Base-by-base conservation (phyloP, 2,888 invertebrate species). In the Mesorhabditis belari region DNA sequence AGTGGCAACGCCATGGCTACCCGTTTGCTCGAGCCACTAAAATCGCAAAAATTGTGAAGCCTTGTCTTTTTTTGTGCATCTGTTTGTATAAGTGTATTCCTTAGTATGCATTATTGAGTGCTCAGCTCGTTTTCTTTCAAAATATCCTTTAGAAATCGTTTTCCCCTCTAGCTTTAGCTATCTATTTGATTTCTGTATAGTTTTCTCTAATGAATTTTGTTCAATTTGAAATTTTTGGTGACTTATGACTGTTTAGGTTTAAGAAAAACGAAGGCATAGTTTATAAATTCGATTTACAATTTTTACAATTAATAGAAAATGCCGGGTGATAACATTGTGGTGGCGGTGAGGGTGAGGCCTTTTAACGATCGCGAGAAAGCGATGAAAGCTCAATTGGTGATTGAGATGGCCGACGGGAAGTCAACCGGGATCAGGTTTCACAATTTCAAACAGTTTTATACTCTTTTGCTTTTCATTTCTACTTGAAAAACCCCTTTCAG, bases 281-380 rank as follows among this genome's bases (percentile, higher is more conserved):
- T n/a, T n/a, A n/a, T n/a, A n/a, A 35, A 26, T 9, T 6, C 9
- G 17, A 6, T 25, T 12, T 26, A 21, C 21, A 12, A 55, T 53
- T 61, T 55, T 61, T 57, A 35, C 53, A 35, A 35, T 35, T 35
- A 35, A 17, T 17, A 35, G 78, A 35, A 35, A 35, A 35, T 35
- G 35, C 35, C 35, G 35, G 82, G 81, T 57, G 85, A 86, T 72
- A 84, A 83, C 65, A 82, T 86, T 2, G 82, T 83, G 71, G 85
- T 86, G 21, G 85, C 85, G 3, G 85, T 86, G 9, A 73, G 85
- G 53, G 85, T 86, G 50, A 81, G 85, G 24, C 86, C 86, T 61
- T 85, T 86, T 75, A 85, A 85, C 77, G 82, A 82, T 62, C 81
- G 86, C 25, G 86, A 86, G 74, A 81, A 81, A 63, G 81, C 80